Evolutionary conservation across 2,113 vertebrate species (phyloP).

Genomic region (Alethe castanea): DNA sequence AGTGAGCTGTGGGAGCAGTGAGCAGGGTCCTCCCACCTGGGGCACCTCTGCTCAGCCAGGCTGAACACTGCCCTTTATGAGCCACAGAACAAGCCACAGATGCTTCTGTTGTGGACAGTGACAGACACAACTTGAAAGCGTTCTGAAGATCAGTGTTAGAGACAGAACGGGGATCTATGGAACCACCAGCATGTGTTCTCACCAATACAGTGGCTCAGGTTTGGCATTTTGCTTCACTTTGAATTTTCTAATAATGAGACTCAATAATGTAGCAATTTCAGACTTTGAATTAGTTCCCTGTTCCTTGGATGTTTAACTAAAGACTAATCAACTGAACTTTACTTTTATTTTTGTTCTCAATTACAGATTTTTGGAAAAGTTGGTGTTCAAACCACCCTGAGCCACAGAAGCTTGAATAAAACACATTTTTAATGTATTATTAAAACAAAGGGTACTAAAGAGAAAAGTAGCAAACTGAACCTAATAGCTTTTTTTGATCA

Average conservation of each 20-base stretch:
- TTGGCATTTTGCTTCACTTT: background rate
- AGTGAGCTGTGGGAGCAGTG: background rate
- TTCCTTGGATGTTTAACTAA: background rate
- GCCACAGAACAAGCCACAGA: fast-evolving
- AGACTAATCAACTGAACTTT: background rate
- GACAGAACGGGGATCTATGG: background rate
- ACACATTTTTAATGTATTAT: background rate
- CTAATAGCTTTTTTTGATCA: background rate
- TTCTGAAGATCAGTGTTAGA: background rate
- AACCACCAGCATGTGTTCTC: background rate
- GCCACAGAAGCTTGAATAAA: background rate
- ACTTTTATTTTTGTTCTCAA: background rate
- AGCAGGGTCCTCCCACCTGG: background rate
- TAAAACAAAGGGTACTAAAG: background rate
- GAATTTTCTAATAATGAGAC: background rate
- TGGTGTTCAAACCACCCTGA: background rate
- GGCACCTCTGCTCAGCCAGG: background rate
- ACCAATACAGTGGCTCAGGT: background rate
- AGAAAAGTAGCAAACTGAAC: background rate
- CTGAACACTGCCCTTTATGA: background rate
- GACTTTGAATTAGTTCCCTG: background rate
- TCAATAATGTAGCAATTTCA: background rate
- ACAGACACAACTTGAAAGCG: background rate
- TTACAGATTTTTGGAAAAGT: background rate
- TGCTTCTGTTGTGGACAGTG: too few relatives aligned